Conservation (phyloP, 35 echinoderm and acorn worm species). For the Hemicentrotus pulcherrimus region DNA sequence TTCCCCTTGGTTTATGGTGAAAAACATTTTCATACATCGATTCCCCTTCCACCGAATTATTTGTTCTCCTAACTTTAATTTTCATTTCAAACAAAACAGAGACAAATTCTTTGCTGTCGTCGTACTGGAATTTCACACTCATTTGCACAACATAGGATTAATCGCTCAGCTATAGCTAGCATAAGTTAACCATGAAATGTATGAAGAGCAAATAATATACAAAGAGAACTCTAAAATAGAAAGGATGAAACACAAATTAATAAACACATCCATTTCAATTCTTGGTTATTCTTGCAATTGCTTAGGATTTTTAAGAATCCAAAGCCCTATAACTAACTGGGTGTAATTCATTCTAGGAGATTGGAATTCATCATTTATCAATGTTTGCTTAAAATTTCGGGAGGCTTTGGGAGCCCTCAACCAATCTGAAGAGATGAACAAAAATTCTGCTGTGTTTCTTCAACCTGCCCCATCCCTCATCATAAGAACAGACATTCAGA, state of each 20-base stretch:
- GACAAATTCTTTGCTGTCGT: not conserved
- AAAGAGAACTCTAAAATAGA: not conserved
- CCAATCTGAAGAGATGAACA: not conserved
- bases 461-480: not conserved
- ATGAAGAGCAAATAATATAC: not conserved
- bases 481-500: conserved; percentile 12
- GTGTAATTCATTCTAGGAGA: not conserved
- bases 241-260: not conserved
- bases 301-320: not conserved
- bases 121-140: not conserved
- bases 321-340: not conserved
- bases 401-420: not conserved
- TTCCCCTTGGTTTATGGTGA: not conserved
- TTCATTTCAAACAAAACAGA: not conserved
- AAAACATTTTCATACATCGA: conserved; percentile 3
- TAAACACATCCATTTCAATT: not conserved
- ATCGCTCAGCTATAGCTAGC: not conserved
- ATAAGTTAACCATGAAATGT: not conserved
- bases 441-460: not conserved
- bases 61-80: not conserved
- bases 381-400: not conserved
- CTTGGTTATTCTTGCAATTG: not conserved
- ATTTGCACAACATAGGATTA: not conserved
- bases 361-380: not conserved
- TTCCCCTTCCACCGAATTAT: not conserved